Conservation (phyloP, 30 jellyfish, hydroid and myxozoan genomes). For the Cassiopea andromeda region DNA sequence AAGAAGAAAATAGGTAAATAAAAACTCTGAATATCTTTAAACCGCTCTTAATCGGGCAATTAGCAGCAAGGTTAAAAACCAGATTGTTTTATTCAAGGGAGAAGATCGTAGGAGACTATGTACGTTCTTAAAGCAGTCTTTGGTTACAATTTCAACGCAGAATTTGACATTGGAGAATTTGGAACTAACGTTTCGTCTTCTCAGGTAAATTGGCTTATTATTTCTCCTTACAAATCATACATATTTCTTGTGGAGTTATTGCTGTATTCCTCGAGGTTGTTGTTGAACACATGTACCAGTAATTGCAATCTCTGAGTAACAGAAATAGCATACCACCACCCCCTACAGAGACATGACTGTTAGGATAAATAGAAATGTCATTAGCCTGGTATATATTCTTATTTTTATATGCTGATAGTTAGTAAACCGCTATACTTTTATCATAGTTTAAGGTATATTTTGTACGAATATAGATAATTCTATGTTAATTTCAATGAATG, state of each 20-base stretch:
- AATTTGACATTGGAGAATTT: constrained; percentile 64
- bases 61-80: background rate
- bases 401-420: too few species aligned
- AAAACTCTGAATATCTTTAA: background rate
- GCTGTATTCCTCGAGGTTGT: background rate
- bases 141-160: constrained; percentile 86
- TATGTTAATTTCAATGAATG: too few species aligned
- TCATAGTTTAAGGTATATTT: too few species aligned
- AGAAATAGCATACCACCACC: too few species aligned
- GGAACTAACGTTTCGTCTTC: constrained; percentile 49
- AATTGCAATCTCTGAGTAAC: too few species aligned
- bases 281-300: too few species aligned
- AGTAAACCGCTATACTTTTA: too few species aligned
- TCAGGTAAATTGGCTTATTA: constrained; percentile 49
- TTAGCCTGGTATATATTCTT: too few species aligned
- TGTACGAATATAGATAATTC: too few species aligned
- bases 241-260: background rate
- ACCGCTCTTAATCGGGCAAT: background rate
- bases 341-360: too few species aligned
- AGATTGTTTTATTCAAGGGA: constrained; percentile 45
- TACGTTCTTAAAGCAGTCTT: constrained; percentile 84
- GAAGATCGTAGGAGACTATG: constrained; percentile 76
- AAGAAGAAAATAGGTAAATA: too few species aligned
- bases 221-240: background rate
- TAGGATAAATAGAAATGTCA: too few species aligned